These are phyloP conservation scores for Drosophila quadrilineata DNA, from an alignment of 1,140 invertebrate species.

Conservation along the genomic window DNA sequence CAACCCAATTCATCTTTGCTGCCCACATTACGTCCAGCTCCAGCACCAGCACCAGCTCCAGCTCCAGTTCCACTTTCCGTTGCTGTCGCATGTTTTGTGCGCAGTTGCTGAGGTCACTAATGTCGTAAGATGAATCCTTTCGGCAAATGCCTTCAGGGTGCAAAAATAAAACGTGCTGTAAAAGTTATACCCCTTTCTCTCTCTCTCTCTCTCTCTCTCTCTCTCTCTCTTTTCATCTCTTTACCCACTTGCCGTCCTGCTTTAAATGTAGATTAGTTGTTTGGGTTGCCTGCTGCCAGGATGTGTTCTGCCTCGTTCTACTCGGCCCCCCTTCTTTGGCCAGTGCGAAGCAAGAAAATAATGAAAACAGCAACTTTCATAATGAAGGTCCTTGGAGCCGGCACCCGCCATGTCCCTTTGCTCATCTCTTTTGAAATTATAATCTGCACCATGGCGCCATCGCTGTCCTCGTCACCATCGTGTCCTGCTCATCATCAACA, in stretches of 20 bases:
- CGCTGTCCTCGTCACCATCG: constrained; percentile 1
- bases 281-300: constrained; percentile 41
- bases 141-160: constrained; percentile 78
- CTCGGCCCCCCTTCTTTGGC: background rate
- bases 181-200: constrained; percentile 8
- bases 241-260: constrained; percentile 6
- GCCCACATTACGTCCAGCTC: too few relatives aligned
- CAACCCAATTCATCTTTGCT: constrained; percentile 1
- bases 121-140: constrained; percentile 81
- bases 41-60: background rate
- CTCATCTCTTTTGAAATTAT: constrained; percentile 79
- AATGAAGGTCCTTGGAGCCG: constrained; percentile 62
- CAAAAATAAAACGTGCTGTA: constrained; percentile 75
- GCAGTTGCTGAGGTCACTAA: constrained; percentile 78
- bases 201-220: background rate
- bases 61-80: constrained; percentile 10
- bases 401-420: constrained; percentile 27
- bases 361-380: constrained; percentile 80
- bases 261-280: constrained; percentile 79
- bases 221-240: background rate
- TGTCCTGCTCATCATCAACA: background rate
- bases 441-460: constrained; percentile 71
- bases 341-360: constrained; percentile 62
- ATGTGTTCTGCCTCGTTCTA: constrained; percentile 16
- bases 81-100: constrained; percentile 61